Conservation (phyloP, 2,888 invertebrate genomes). For the Oxytorus armatus region DNA sequence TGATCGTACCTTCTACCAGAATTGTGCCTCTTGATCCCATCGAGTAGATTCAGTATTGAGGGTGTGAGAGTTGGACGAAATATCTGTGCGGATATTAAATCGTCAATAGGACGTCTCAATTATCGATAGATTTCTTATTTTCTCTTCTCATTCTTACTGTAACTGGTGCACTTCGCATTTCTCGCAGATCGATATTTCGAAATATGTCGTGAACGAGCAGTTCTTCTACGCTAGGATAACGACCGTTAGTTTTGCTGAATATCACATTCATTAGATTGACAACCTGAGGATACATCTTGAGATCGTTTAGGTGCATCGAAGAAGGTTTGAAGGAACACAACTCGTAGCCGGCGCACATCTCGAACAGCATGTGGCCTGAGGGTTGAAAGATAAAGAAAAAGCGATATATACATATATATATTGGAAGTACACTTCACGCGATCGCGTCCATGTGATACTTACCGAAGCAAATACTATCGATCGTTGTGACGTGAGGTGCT, state of each 20-base stretch:
- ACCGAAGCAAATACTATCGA: conserved; percentile 91
- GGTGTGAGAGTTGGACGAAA: conserved; percentile 82
- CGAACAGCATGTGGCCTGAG: conserved; percentile 92
- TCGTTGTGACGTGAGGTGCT: conserved; percentile 85
- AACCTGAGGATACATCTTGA: conserved; percentile 91
- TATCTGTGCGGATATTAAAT: conserved; percentile 73
- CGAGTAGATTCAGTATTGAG: conserved; percentile 80
- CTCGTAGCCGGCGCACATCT: conserved; percentile 96
- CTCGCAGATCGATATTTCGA: conserved; percentile 94
- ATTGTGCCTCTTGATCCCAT: conserved; percentile 80
- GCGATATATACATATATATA: background rate
- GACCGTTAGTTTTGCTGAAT: conserved; percentile 89
- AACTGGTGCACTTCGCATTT: conserved; percentile 93
- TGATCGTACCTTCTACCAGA: conserved; percentile 77
- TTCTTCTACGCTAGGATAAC: conserved; percentile 92
- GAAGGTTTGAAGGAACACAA: conserved; percentile 91
- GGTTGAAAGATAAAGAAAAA: background rate
- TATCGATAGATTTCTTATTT: background rate
- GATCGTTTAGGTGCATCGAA: conserved; percentile 89
- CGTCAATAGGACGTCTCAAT: background rate
- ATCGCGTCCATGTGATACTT: background rate
- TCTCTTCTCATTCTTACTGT: conserved; percentile 86
- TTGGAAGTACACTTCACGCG: background rate
- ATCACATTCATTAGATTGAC: conserved; percentile 92
- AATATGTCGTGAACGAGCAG: conserved; percentile 93